These are phyloP conservation scores for Eilema sororculum DNA, from an alignment of 2,888 invertebrate genomes.

Conservation along the genomic window DNA sequence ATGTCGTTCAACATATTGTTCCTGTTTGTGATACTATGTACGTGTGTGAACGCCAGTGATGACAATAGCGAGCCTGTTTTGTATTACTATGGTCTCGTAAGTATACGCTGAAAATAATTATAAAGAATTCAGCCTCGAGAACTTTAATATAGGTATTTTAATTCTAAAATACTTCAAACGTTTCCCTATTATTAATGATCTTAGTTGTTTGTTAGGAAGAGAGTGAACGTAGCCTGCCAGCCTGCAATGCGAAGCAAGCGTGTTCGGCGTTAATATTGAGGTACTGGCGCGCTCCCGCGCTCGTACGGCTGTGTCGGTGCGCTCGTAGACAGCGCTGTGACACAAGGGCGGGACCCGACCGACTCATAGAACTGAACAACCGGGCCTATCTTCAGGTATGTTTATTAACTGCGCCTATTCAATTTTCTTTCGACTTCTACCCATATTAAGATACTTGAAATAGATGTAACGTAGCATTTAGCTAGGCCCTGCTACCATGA, in stretches of 20 bases:
- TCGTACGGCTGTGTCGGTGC: slow-evolving; percentile 89
- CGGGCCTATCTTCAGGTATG: slow-evolving; percentile 87
- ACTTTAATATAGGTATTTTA: too few relatives aligned
- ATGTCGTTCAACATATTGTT: slow-evolving; percentile 65
- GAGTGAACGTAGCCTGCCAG: slow-evolving; percentile 87
- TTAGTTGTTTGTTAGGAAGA: slow-evolving; percentile 74
- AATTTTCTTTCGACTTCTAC: background rate
- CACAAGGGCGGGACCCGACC: slow-evolving; percentile 49
- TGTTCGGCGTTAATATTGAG: slow-evolving; percentile 86
- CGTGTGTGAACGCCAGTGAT: slow-evolving; percentile 39
- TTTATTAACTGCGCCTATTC: background rate
- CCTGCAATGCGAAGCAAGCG: slow-evolving; percentile 80
- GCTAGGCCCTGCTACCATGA: background rate
- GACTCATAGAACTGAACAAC: slow-evolving; percentile 85
- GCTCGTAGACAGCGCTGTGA: slow-evolving; percentile 79
- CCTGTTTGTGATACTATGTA: slow-evolving; percentile 48
- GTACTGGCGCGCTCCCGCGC: slow-evolving; percentile 87
- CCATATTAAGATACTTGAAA: background rate
- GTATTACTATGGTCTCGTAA: slow-evolving; percentile 81
- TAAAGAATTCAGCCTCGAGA: too few relatives aligned
- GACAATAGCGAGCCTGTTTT: slow-evolving; percentile 67
- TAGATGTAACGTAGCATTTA: background rate
- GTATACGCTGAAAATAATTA: slow-evolving; percentile 48
- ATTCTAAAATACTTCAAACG: background rate
- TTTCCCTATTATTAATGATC: background rate